A percentile compares a stretch with the other conserved stretches of the same genome.
phyloP scores from a whole-genome alignment of 2,113 vertebrate species.

The Plecotus auritus region DNA sequence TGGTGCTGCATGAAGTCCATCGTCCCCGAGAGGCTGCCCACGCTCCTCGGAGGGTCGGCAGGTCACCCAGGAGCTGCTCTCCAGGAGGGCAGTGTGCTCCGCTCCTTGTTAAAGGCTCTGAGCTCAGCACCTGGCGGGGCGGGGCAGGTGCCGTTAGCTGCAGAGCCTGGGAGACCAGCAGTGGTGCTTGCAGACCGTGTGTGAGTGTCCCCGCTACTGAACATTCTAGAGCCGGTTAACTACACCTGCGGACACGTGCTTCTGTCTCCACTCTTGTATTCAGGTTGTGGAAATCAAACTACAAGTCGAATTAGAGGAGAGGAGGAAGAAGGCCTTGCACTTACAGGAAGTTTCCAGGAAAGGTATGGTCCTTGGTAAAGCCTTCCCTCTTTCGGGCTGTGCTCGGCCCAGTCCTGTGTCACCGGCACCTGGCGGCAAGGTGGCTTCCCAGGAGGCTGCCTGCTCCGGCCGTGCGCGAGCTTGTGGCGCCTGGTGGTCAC shows the following conservation, averaged over 20 bases:
- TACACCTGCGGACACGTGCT: neutral
- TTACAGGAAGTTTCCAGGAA: slow-evolving; percentile 79
- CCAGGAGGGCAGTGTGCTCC: neutral
- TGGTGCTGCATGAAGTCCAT: neutral
- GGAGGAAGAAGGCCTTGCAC: slow-evolving; percentile 82
- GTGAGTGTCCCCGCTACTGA: fast-evolving
- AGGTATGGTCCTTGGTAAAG: slow-evolving; percentile 73
- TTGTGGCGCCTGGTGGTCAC: fast-evolving
- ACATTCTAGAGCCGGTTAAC: neutral
- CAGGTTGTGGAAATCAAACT: slow-evolving; percentile 92
- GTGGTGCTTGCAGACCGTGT: neutral
- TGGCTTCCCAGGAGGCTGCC: too few species aligned
- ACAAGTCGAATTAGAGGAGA: slow-evolving; percentile 88
- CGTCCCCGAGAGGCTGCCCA: neutral
- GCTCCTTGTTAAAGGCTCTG: neutral
- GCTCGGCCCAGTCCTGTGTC: neutral
- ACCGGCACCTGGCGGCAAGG: fast-evolving
- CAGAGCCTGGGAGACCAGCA: neutral
- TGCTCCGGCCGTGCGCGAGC: fast-evolving
- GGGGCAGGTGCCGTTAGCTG: neutral
- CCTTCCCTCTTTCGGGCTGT: fast-evolving
- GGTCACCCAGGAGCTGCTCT: neutral
- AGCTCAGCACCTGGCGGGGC: neutral
- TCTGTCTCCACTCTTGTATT: neutral
- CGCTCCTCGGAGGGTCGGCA: neutral